Percentiles rank a stretch among this genome's conserved stretches.
Evolutionary conservation across 2,113 vertebrate genomes (phyloP).

Genomic region (Kryptolebias marmoratus): DNA sequence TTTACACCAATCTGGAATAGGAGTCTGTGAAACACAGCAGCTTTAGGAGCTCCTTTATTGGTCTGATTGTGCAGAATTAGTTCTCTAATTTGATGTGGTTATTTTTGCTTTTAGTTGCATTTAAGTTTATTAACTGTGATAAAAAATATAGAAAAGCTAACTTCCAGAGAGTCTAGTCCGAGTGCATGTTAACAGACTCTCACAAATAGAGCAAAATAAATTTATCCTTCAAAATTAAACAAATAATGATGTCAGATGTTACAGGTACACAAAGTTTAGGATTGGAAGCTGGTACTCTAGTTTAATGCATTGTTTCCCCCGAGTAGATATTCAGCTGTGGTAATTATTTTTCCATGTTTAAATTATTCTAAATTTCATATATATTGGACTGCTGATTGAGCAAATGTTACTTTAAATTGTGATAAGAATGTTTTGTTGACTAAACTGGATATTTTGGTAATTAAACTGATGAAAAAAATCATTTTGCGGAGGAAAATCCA

Average conservation of each 20-base stretch:
- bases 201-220: neutral
- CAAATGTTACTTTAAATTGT: neutral
- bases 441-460: neutral
- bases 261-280: neutral
- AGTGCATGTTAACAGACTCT: neutral
- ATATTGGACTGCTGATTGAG: too few species aligned
- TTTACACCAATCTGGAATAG: constrained; percentile 5
- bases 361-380: neutral
- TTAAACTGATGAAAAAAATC: neutral
- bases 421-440: neutral
- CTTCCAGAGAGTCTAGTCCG: neutral
- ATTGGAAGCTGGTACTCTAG: neutral
- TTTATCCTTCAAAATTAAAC: neutral
- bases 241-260: neutral
- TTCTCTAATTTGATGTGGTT: neutral
- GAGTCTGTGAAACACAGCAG: constrained; percentile 11
- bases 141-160: neutral
- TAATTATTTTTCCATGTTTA: neutral
- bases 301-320: neutral
- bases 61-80: neutral
- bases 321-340: neutral
- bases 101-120: neutral
- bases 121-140: neutral
- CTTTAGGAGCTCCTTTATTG: constrained; percentile 2
- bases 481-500: neutral